Base-by-base conservation (phyloP, 2,888 invertebrate species). In the Lutraria lutraria region DNA sequence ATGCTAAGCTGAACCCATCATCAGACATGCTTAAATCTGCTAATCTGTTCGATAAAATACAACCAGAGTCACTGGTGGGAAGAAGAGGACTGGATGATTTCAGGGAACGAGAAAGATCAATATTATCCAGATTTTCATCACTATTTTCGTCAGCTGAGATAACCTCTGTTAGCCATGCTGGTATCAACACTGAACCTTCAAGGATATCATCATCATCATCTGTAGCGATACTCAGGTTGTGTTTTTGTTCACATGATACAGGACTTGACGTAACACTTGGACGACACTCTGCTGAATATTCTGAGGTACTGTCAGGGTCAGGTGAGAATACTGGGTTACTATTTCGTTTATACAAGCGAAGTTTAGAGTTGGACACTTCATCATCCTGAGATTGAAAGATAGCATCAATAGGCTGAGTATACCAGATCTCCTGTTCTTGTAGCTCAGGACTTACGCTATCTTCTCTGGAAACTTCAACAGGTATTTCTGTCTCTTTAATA, bases 401-500 rank as follows among this genome's bases (percentile, higher is more conserved):
- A 12, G 89, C 92, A 81, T 94, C 94, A 83, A 95, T 91, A 4
- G 95, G 95, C 86, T 94, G 92, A 31, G 95, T 95, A 89, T 95
- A 95, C 95, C 95, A 95, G 29, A 93, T 91, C 76, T 94, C 93
- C 86, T 95, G 94, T 87, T 95, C 95, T 34, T 93, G 92, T 3
- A 94, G 91, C 81, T 94, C 95, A 19, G 94, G 94, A 87, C 94
- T 94, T 8, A 94, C 89, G 86, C 89, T 90, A 31, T 90, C 90
- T 31, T 90, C 92, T 81, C 91, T 43, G 29, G 79, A n/a, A 34
- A 10, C 15, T 29, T 72, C 68, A 68, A 68, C 25, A 25, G 3
- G 34, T 83, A 10, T 54, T n/a, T 31, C 25, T 15, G 25, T 53
- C 10, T n/a, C 52, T 19, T 13, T 68, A 19, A 21, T 31, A 52